Base-by-base conservation (phyloP, 2,113 vertebrate genomes). In the Strigops habroptila region DNA sequence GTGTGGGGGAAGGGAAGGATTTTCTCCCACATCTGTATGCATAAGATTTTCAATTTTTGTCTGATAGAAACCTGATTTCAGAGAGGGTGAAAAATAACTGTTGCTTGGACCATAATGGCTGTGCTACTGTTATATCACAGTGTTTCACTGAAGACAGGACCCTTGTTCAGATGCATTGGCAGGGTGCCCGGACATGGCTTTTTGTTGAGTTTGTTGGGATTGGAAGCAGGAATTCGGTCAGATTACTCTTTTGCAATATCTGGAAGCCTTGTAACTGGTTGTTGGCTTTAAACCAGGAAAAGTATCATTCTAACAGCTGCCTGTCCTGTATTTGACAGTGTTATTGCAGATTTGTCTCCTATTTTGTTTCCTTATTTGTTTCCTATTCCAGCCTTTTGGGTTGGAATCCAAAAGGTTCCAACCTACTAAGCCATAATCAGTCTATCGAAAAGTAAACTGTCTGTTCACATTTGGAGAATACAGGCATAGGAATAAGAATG, bases 1-100 rank as follows among this genome's bases (percentile, higher is more conserved):
- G 1, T 27, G 16, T 1, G 6, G 46, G 35, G 57, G 69, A 91
- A 91, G 84, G 41, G 85, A 25, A 73, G 65, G 83, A 65, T 84
- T 85, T 83, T 88, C n/a, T 84, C 94, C 73, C 88, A 94, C 85
- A 67, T 97, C 46, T 60, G 37, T 96, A 83, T 39, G 18, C 95
- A 89, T 96, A 89, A 77, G 95, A 95, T 93, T 96, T 96, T 97
- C 88, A 95, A 37, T 91, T 96, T 97, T 95, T 96, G 75, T 80
- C 59, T 93, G 84, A 92, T 91, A 78, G 81, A 93, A 97, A 77
- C 84, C 59, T 78, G 59, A 71, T 89, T 96, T 95, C 64, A 88
- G 93, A 95, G 76, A 57, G 64, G 23, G 69, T 96, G 51, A 92
- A 95, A 97, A 97, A 95, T 95, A 90, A 78, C 74, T 69, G 28